Conservation (phyloP, 2,113 vertebrate genomes). For the Silurus asotus region DNA sequence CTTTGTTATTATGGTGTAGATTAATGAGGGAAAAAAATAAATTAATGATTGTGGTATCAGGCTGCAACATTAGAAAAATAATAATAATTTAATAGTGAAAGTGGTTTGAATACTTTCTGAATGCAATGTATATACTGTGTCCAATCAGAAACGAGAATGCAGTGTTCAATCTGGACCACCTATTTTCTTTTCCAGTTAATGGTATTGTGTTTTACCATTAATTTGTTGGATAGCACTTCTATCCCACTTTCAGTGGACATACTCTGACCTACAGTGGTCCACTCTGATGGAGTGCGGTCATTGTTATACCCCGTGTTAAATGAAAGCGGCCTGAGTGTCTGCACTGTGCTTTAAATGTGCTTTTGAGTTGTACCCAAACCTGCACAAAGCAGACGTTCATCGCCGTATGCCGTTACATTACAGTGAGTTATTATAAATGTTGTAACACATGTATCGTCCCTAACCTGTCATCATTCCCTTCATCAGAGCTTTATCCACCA, state of each 20-base stretch:
- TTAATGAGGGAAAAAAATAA: too few relatives aligned
- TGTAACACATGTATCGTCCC: conserved; percentile 40
- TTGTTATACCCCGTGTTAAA: not conserved
- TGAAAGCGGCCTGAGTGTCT: not conserved
- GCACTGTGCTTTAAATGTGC: not conserved
- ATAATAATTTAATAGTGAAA: too few relatives aligned
- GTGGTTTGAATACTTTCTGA: too few relatives aligned
- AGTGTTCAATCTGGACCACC: not conserved
- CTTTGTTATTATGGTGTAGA: too few relatives aligned
- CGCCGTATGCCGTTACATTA: conserved; percentile 15
- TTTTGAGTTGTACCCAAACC: conserved; percentile 15
- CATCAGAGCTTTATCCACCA: not conserved
- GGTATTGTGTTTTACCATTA: not conserved
- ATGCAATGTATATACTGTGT: not conserved
- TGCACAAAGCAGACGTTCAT: conserved; percentile 17
- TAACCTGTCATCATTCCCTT: conserved; percentile 20
- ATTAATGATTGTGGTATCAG: too few relatives aligned
- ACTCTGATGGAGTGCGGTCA: not conserved
- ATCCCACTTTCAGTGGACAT: not conserved
- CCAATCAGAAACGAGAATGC: not conserved
- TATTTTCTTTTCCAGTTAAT: not conserved
- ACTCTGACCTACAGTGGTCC: not conserved
- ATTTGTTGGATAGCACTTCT: not conserved
- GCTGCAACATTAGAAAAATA: too few relatives aligned
- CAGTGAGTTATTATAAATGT: conserved; percentile 23